Evolutionary conservation across 2,797 vertebrate genomes (phyloP), one percentile per base, ranked within the genome.

Genomic region (Sebastes minor): DNA sequence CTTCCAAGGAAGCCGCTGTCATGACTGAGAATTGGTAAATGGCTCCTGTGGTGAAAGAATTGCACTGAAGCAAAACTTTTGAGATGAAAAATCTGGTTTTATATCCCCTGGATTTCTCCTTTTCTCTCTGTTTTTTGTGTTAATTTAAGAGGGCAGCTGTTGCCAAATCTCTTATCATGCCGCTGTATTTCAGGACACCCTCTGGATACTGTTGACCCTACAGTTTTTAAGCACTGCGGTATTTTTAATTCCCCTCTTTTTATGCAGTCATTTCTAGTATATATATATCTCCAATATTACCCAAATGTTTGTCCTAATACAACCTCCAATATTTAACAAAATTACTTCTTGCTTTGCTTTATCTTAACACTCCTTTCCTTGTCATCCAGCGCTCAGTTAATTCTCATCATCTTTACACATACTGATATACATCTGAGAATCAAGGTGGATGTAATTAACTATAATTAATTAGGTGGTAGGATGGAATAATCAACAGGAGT

Each of bases 171-270:
- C 69, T 59, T 35, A 69, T 83, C 55, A 9, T 35, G 28, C 59
- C 1, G 25, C 67, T 75, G 46, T 77, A 66, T 87, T 81, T 65
- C 14, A 82, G 72, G 56, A 71, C 60, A 71, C 46, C 78, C 84
- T 71, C 69, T 81, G 77, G 85, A 85, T 78, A 81, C 66, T 84
- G 78, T 86, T 80, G 74, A 91, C 86, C 74, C 64, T 25, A n/a
- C 53, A 66, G 42, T 77, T 84, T 78, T 57, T 32, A 74, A 75
- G 63, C 74, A 28, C 63, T 74, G 65, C 81, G 69, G 56, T 71
- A 42, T 42, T 72, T 84, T 85, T 61, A 64, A 69, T 64, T 60
- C 23, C 12, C 22, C 25, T 68, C 33, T 32, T 76, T 76, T 61
- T 42, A 71, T 76, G 60, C 67, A 60, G 20, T 25, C 0, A 25